Conservation (phyloP, 2,888 invertebrate genomes). For the Beris chalybata region DNA sequence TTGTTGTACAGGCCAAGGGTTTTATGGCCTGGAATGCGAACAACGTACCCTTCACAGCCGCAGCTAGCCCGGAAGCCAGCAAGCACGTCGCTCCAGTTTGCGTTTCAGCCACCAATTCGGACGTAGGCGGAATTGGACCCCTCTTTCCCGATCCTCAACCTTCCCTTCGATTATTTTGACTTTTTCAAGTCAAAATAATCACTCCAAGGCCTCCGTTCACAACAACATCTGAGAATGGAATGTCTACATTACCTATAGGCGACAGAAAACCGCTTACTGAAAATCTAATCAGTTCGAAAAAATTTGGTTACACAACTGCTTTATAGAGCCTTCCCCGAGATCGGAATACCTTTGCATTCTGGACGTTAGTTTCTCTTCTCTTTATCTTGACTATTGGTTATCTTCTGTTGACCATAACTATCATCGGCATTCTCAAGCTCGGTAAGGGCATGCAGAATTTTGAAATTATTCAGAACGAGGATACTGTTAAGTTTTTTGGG, state of each 20-base stretch:
- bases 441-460: slow-evolving; percentile 84
- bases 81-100: too few species aligned
- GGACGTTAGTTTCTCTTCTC: slow-evolving; percentile 73
- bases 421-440: slow-evolving; percentile 76
- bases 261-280: slow-evolving; percentile 28
- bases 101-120: too few species aligned
- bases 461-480: slow-evolving; percentile 75
- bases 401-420: slow-evolving; percentile 76
- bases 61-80: too few species aligned
- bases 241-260: slow-evolving; percentile 43
- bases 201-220: too few species aligned
- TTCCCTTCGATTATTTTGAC: too few species aligned
- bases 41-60: too few species aligned
- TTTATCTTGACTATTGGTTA: slow-evolving; percentile 77
- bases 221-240: slow-evolving; percentile 51
- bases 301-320: slow-evolving; percentile 1
- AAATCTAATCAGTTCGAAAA: neutral
- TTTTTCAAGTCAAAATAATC: too few species aligned
- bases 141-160: too few species aligned
- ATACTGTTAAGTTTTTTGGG: slow-evolving; percentile 77
- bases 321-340: slow-evolving; percentile 34
- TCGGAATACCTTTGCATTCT: slow-evolving; percentile 69
- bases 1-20: too few species aligned
- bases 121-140: too few species aligned
- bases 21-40: too few species aligned